Base-by-base conservation (phyloP, 2,113 vertebrate species). In the Sakesphorus luctuosus region DNA sequence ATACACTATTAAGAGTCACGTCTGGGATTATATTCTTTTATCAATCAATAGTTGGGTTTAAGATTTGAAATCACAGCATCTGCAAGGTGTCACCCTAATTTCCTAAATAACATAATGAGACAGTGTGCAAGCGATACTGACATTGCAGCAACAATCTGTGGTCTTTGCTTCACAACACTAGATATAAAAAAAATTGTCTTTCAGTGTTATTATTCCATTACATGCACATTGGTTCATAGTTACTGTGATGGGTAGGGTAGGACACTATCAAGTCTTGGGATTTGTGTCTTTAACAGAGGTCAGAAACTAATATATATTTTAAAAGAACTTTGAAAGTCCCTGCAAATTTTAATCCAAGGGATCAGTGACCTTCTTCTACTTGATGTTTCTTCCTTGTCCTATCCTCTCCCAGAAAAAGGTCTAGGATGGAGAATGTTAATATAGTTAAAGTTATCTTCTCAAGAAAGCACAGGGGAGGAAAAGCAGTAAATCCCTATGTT, bases 191-290 rank as follows among this genome's bases (percentile, higher is more conserved):
- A 49, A 11, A 7, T 43, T 62, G 10, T 28, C 9, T 19, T 68
- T 53, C 26, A 46, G 12, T 25, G 25, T 18, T 67, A 10, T 38
- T 77, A 50, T 49, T 28, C 13, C 25, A 47, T 40, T 72, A 20
- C 9, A 20, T 4, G 1, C 21, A 25, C 1, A 0, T 28, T 83
- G 10, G 11, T 35, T 82, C 6, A 13, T 29, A 31, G 11, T 49
- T 65, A 31, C 29, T 49, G 3, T 11, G 11, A 13, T 65, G 49
- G 7, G 24, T 44, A 89, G 3, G 3, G 23, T 29, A 83, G 17
- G 52, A 25, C 75, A 13, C 16, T 46, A 33, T 23, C 5, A 38
- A 43, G 36, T 71, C 47, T 84, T 62, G 28, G 25, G 26, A 47
- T 74, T 71, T 84, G 13, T 62, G 43, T 11, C 15, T 49, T 36